A percentile compares a stretch with the other conserved stretches of the same genome.
These are phyloP conservation scores for Furcifer pardalis DNA, from an alignment of 2,797 vertebrate genomes.

Conservation along the genomic window DNA sequence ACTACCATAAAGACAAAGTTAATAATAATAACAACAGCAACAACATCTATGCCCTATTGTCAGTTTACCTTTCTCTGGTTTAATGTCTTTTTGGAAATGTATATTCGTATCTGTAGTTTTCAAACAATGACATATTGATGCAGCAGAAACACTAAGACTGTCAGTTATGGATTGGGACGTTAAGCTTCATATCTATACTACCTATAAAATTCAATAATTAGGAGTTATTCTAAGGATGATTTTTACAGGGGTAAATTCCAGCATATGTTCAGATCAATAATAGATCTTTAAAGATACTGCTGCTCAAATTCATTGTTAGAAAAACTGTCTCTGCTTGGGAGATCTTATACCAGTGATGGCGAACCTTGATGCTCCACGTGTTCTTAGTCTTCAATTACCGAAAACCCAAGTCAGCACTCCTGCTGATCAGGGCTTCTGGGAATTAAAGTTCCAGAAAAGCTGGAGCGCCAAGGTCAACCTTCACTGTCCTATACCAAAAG, in stretches of 20 bases:
- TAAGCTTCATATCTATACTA: neutral
- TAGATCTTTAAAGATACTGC: neutral
- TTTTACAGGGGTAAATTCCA: neutral
- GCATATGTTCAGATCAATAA: neutral
- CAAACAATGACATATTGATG: constrained; percentile 2
- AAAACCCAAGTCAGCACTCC: no score
- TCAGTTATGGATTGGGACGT: neutral
- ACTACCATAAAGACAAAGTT: no score
- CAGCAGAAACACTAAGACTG: neutral
- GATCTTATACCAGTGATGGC: neutral
- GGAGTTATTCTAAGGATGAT: no score
- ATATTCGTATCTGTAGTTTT: neutral
- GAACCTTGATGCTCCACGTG: no score
- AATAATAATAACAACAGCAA: no score
- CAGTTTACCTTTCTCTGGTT: neutral
- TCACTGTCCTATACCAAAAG: neutral
- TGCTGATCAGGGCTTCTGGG: no score
- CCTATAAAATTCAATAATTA: neutral
- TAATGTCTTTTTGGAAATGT: neutral
- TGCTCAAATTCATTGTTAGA: neutral
- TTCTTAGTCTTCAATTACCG: no score
- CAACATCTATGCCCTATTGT: no score
- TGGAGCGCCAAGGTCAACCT: no score
- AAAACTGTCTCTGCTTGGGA: neutral
- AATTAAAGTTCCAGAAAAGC: no score